These are phyloP conservation scores for Lamprologus speciosus DNA, from an alignment of 2,113 vertebrate genomes.

Conservation along the genomic window DNA sequence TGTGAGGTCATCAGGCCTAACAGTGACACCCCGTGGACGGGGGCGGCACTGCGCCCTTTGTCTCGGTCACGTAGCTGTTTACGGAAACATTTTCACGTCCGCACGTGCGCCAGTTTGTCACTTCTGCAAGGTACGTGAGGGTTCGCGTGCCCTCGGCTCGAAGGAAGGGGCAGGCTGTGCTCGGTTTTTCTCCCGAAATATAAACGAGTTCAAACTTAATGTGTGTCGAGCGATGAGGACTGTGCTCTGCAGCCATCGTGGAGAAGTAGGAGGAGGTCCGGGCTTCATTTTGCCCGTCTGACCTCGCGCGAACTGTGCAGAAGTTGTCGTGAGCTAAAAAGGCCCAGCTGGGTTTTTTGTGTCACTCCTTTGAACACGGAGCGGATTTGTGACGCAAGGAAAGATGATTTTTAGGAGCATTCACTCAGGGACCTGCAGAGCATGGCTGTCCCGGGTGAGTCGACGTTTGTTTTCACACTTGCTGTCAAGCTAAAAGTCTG, in stretches of 20 bases:
- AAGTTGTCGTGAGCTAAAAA: background rate
- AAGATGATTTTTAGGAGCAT: constrained; percentile 58
- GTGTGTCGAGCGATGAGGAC: constrained; percentile 10
- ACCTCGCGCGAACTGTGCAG: background rate
- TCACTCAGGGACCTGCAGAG: constrained; percentile 15
- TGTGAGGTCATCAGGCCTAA: background rate
- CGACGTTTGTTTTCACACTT: background rate
- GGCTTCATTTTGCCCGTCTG: background rate
- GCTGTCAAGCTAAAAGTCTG: background rate
- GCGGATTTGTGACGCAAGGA: background rate
- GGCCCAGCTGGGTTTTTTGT: background rate
- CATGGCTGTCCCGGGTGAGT: constrained; percentile 56
- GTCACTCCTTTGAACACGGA: background rate
- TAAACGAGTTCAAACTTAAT: background rate
- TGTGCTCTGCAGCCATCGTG: background rate
- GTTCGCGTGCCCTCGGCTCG: background rate
- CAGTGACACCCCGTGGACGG: background rate
- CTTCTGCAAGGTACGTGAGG: background rate
- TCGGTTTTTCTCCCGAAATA: background rate
- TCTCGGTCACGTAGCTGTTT: constrained; percentile 31
- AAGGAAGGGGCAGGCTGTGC: background rate
- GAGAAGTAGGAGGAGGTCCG: background rate
- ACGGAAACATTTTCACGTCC: constrained; percentile 46
- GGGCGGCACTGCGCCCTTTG: background rate
- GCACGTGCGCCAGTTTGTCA: constrained; percentile 29